These are phyloP conservation scores for Dynastes grantii DNA, from an alignment of 2,888 invertebrate species.

Conservation along the genomic window DNA sequence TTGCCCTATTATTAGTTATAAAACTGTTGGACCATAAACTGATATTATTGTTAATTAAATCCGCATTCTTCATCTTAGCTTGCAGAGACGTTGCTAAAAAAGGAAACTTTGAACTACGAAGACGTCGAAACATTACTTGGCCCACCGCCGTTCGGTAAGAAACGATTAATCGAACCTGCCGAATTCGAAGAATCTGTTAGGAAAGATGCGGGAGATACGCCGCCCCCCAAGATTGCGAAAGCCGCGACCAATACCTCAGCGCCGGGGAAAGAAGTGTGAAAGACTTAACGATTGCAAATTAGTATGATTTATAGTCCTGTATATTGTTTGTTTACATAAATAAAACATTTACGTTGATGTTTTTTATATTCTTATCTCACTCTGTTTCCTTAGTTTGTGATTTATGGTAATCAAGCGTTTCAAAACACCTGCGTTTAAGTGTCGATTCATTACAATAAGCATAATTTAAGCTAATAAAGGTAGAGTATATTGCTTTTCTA, in stretches of 20 bases:
- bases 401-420: background rate
- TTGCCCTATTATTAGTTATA: too few species aligned
- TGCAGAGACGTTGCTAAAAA: conserved; percentile 87
- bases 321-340: conserved; percentile 48
- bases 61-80: conserved; percentile 75
- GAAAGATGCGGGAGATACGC: conserved; percentile 62
- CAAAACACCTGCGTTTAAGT: background rate
- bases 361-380: background rate
- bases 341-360: conserved; percentile 22
- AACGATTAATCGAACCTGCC: conserved; percentile 82
- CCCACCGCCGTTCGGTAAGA: conserved; percentile 86
- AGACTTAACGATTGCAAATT: conserved; percentile 23
- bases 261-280: conserved; percentile 7
- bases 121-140: conserved; percentile 92
- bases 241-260: conserved; percentile 11
- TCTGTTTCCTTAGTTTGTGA: background rate
- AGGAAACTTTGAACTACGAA: conserved; percentile 93
- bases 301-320: conserved; percentile 47
- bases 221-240: conserved; percentile 47
- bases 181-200: conserved; percentile 70
- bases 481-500: too few species aligned
- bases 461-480: too few species aligned
- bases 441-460: too few species aligned
- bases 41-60: background rate
- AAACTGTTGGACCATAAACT: too few species aligned